These are phyloP conservation scores for Trogon melanurus DNA, from an alignment of 2,113 vertebrate species.

Conservation along the genomic window DNA sequence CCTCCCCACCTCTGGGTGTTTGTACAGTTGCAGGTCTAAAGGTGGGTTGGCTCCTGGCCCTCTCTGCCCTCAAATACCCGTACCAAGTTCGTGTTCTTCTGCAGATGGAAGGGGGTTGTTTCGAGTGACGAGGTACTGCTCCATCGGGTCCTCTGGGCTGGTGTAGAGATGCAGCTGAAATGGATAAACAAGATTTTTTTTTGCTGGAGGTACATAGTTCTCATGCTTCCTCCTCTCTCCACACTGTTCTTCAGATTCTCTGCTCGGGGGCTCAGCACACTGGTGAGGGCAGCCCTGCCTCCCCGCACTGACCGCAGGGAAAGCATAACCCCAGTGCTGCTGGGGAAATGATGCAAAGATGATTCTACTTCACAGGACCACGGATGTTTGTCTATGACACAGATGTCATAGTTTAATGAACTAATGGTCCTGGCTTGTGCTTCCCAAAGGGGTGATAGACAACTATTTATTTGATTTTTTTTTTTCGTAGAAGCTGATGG, in stretches of 20 bases:
- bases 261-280: rapidly evolving
- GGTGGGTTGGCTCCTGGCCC: background rate
- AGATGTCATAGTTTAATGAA: too few species aligned
- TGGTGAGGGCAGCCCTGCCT: background rate
- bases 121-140: background rate
- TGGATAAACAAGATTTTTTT: background rate
- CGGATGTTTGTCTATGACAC: background rate
- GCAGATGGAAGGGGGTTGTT: background rate
- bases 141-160: background rate
- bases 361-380: background rate
- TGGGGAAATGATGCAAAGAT: background rate
- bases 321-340: background rate
- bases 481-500: background rate
- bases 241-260: too few species aligned
- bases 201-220: background rate
- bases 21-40: background rate
- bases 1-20: background rate
- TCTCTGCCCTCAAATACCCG: background rate
- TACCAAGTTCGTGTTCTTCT: background rate
- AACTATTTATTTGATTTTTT: background rate
- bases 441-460: background rate
- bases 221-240: background rate
- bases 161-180: background rate
- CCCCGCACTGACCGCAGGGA: background rate
- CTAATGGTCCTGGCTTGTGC: background rate